A percentile compares a stretch with the other conserved stretches of the same genome.
phyloP scores from a whole-genome alignment of 64 coral and sea anemone species.

The Montipora sp. region DNA sequence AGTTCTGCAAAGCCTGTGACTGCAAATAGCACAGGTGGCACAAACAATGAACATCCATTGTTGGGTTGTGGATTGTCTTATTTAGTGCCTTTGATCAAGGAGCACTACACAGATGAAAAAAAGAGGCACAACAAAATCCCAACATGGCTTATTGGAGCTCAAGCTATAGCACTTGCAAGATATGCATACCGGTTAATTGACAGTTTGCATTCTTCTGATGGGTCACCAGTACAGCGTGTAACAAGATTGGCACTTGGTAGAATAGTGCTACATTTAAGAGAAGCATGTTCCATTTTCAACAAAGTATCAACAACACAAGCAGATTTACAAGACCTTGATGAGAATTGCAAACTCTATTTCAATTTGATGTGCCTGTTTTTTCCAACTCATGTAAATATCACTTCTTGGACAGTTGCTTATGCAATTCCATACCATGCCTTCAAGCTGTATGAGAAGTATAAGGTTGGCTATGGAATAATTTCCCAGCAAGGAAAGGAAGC shows the following conservation, averaged over 20 bases:
- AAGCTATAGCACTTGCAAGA: constrained; percentile 65
- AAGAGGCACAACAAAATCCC: constrained; percentile 64
- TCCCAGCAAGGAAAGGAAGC: no score
- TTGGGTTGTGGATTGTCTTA: constrained; percentile 64
- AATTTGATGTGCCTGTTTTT: no score
- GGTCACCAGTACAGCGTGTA: constrained; percentile 13
- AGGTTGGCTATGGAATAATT: no score
- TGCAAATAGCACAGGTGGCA: no score
- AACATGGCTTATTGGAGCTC: constrained; percentile 57
- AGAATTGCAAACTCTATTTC: constrained; percentile 56
- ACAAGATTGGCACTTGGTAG: constrained; percentile 32
- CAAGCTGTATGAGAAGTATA: no score
- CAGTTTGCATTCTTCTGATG: constrained; percentile 9
- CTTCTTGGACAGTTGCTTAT: no score
- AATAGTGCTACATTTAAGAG: constrained; percentile 43
- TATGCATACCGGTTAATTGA: no score
- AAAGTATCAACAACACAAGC: constrained; percentile 36
- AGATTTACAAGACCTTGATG: constrained; percentile 50
- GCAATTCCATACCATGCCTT: no score
- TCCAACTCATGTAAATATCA: no score
- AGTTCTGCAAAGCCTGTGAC: no score
- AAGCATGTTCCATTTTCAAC: constrained; percentile 46
- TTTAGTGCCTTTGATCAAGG: constrained; percentile 58
- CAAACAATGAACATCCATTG: neutral
- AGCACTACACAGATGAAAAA: constrained; percentile 52